Percentiles rank a stretch among this genome's conserved stretches.
These are phyloP conservation scores for Strigops habroptila DNA, from an alignment of 2,113 vertebrate genomes.

Conservation along the genomic window DNA sequence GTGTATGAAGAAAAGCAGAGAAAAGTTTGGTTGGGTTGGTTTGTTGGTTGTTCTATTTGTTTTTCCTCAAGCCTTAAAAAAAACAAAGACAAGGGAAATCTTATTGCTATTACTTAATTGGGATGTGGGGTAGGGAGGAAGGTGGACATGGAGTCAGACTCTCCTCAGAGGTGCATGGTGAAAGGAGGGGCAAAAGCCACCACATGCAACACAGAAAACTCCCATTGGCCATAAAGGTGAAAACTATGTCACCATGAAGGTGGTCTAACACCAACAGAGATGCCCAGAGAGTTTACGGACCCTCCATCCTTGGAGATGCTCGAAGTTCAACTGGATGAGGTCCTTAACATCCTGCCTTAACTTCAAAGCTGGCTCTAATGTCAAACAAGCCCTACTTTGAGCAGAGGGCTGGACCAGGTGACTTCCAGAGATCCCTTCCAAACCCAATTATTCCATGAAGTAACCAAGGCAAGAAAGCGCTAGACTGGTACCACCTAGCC, in stretches of 20 bases:
- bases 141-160: background rate
- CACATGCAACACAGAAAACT: background rate
- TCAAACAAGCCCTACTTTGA: background rate
- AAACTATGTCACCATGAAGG: background rate
- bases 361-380: background rate
- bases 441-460: background rate
- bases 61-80: background rate
- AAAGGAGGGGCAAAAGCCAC: background rate
- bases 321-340: background rate
- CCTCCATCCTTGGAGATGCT: background rate
- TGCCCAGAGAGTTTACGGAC: fast-evolving
- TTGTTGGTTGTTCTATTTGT: background rate
- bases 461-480: background rate
- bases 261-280: background rate
- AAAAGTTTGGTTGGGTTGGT: background rate
- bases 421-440: background rate
- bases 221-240: background rate
- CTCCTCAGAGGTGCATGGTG: background rate
- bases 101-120: background rate
- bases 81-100: background rate
- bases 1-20: background rate
- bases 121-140: background rate
- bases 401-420: background rate
- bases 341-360: background rate
- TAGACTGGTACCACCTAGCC: background rate